phyloP scores from a whole-genome alignment of 2,113 vertebrate genomes.

The Myiagra hebetior region DNA sequence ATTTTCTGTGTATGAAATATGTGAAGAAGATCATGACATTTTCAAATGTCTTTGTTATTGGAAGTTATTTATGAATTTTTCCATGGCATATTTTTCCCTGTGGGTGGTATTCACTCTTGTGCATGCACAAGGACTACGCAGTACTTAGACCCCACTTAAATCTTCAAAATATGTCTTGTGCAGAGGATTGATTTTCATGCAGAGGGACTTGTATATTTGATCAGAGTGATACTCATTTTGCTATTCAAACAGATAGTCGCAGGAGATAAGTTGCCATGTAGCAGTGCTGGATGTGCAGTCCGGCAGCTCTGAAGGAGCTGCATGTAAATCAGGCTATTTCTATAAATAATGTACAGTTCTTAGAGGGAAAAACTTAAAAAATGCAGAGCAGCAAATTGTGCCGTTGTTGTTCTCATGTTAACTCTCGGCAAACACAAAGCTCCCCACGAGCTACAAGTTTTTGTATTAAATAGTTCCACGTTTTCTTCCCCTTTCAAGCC shows the following conservation, averaged over 20 bases:
- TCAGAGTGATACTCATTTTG: background rate
- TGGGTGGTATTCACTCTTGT: conserved; percentile 34
- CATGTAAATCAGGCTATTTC: background rate
- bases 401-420: background rate
- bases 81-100: conserved; percentile 30
- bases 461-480: background rate
- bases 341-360: background rate
- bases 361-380: background rate
- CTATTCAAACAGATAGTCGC: background rate
- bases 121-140: background rate
- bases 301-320: background rate
- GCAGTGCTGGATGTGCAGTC: background rate
- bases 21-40: conserved; percentile 48
- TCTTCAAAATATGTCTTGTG: conserved; percentile 26
- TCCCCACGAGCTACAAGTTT: background rate
- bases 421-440: background rate
- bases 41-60: conserved; percentile 51
- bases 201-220: background rate
- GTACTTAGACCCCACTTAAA: conserved; percentile 36
- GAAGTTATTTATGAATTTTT: conserved; percentile 36
- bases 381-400: background rate
- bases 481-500: background rate
- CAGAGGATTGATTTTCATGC: conserved; percentile 28
- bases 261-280: background rate
- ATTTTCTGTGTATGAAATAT: conserved; percentile 40